Percentiles rank a stretch among this genome's conserved stretches.
Evolutionary conservation across 2,888 invertebrate genomes (phyloP).

Genomic region (Julus scanicus): DNA sequence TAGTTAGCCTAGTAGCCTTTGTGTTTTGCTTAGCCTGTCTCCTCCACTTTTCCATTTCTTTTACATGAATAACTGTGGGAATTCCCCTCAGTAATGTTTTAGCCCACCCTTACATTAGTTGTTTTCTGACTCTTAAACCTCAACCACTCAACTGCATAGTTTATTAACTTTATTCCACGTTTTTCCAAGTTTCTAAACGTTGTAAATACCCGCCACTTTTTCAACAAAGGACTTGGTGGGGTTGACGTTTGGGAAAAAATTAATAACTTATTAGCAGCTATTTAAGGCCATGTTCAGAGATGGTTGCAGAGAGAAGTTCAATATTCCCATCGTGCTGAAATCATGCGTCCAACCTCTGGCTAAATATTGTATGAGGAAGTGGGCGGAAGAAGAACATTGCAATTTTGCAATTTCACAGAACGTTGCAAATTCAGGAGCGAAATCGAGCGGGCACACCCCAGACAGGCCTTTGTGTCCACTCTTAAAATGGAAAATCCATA

Average conservation of each 20-base stretch:
- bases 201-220: no score
- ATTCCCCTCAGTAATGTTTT: no score
- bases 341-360: not conserved
- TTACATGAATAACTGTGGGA: no score
- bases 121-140: no score
- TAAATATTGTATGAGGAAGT: slow-evolving; percentile 25
- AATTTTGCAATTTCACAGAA: not conserved
- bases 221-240: not conserved
- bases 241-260: not conserved
- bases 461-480: not conserved
- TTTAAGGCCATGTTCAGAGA: not conserved
- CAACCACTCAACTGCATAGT: no score
- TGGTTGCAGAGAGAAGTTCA: not conserved
- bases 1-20: no score
- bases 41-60: no score
- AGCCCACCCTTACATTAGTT: no score
- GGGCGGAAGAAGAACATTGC: not conserved
- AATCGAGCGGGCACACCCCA: not conserved
- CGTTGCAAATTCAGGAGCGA: not conserved
- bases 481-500: not conserved
- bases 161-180: no score
- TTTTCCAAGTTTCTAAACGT: no score
- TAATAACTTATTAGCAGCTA: not conserved
- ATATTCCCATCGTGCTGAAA: not conserved
- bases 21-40: no score